Evolutionary conservation across 1,140 invertebrate species (phyloP).

Genomic region (Tetraneura akinire): DNA sequence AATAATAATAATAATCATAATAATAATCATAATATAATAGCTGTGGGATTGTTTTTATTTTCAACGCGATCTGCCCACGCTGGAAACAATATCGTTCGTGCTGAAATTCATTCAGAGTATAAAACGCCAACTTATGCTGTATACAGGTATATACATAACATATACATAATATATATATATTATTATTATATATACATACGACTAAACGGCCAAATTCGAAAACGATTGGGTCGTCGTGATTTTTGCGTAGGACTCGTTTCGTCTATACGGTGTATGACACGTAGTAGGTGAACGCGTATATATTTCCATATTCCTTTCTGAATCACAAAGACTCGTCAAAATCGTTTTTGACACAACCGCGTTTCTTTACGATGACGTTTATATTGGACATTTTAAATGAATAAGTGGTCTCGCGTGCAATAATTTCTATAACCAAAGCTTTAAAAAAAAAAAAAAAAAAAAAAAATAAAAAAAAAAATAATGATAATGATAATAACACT

Average conservation of each 20-base stretch:
- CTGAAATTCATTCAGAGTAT: not conserved
- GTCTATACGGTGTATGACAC: not conserved
- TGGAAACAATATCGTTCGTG: not conserved
- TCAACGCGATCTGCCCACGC: not conserved
- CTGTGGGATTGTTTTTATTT: slow-evolving; percentile 23
- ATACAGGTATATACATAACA: too few relatives aligned
- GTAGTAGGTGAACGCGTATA: not conserved
- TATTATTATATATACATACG: too few relatives aligned
- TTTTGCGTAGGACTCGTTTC: not conserved
- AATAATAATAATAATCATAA: too few relatives aligned
- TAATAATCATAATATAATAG: not conserved
- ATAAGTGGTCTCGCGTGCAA: slow-evolving; percentile 4
- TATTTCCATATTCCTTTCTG: not conserved
- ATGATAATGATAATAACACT: too few relatives aligned
- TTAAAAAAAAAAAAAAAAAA: too few relatives aligned
- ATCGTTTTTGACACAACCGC: not conserved
- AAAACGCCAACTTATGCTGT: not conserved
- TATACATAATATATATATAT: too few relatives aligned
- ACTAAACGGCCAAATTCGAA: not conserved
- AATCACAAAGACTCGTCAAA: slow-evolving; percentile 3
- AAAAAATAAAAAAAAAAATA: too few relatives aligned
- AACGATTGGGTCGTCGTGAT: slow-evolving; percentile 18
- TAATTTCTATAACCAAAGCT: not conserved
- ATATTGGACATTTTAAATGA: slow-evolving; percentile 6
- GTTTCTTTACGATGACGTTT: slow-evolving; percentile 1